A percentile compares a stretch with the other conserved stretches of the same genome.
Evolutionary conservation across 2,888 invertebrate genomes (phyloP).

Genomic region (Ichneumon xanthorius): DNA sequence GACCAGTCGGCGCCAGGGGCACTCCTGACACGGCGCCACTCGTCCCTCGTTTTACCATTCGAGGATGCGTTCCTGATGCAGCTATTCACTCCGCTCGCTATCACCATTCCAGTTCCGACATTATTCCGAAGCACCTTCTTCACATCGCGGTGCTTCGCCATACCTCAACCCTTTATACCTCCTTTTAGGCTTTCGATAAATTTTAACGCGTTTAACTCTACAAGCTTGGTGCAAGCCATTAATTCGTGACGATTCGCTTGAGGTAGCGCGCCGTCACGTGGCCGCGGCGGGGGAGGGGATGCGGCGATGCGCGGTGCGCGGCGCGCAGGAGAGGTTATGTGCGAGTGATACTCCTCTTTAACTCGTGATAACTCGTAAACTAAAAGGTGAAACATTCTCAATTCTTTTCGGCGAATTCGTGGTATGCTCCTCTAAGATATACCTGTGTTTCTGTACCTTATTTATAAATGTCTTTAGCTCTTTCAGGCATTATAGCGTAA

Average conservation of each 20-base stretch:
- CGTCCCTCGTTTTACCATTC: conserved; percentile 60
- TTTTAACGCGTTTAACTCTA: conserved; percentile 9
- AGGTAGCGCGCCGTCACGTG: background rate
- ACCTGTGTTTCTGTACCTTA: too few species aligned
- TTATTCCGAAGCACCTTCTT: conserved; percentile 9
- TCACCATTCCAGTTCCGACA: conserved; percentile 10
- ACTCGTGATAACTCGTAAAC: background rate
- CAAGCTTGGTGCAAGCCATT: conserved; percentile 4
- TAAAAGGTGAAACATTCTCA: background rate
- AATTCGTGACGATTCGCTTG: background rate
- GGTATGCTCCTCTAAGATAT: background rate
- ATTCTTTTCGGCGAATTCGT: background rate
- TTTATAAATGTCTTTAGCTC: too few species aligned
- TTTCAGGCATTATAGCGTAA: background rate
- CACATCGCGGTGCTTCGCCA: background rate
- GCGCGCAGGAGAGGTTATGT: background rate
- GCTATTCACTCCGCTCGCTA: background rate
- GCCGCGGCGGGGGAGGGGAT: too few species aligned
- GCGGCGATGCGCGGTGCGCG: background rate
- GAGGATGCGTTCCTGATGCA: conserved; percentile 4
- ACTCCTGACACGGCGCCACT: conserved; percentile 74
- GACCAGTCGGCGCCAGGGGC: conserved; percentile 74
- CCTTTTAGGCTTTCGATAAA: conserved; percentile 7
- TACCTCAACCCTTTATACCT: conserved; percentile 5
- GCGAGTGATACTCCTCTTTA: background rate